Evolutionary conservation across 2,797 vertebrate species (phyloP), one percentile per base, ranked within the genome.

Genomic region (Phylloscopus collybita): DNA sequence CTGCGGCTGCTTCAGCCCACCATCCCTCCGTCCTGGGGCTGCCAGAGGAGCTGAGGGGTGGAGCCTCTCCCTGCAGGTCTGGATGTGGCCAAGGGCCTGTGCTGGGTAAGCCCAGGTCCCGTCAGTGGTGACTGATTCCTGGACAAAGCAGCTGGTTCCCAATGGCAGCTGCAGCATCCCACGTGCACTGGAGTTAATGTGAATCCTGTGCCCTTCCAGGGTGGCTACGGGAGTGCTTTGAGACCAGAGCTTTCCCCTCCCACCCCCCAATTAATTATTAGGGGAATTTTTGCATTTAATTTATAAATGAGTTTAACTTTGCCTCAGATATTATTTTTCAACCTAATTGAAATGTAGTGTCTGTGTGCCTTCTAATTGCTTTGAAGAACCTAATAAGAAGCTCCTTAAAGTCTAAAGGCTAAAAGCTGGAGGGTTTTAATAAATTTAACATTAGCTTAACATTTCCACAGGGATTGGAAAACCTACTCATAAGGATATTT

Each of bases 391-490:
- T 80, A 65, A 14, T 88, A 57, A 92, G 69, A 54, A 76, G 78
- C 73, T 90, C 54, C 90, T 90, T 86, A 65, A 86, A 95, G 59
- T 49, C 61, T 65, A 78, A 94, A 89, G 75, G 47, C 87, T 92
- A 70, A 88, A 95, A 93, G 70, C 93, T 65, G 22, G 40, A 75
- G 88, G 66, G 74, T 69, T 95, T 88, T 86, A 80, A 84, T 92
- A 92, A 95, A 95, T 94, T 90, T 92, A 93, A 92, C 80, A 88
- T 88, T 72, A 94, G 86, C 56, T 84, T 94, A 88, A 84, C 36
- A n/a, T 81, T 90, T 93, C 90, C 86, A 38, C 10, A 1, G 93
- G 73, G 86, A 78, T 4, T 75, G 51, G 66, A 61, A 80, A 86
- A 53, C 21, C 76, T 75, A 16, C 67, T 79, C 4, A 5, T n/a